Conservation (phyloP, 1,140 invertebrate genomes). For the Megathymus violae region DNA sequence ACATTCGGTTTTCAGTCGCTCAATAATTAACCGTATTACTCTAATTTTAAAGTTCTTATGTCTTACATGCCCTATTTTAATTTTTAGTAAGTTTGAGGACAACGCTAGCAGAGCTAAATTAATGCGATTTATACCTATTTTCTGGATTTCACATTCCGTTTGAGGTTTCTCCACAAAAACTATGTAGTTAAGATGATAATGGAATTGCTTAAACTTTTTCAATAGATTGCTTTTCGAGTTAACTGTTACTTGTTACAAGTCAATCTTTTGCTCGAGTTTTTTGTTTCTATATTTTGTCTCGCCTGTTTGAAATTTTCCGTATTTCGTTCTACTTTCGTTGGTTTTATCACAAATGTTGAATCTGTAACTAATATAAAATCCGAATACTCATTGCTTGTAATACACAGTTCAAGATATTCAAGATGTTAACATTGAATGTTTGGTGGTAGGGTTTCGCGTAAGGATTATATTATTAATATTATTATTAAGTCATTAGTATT, state of each 20-base stretch:
- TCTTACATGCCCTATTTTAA: too few relatives aligned
- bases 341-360: neutral
- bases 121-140: neutral
- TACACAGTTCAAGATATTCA: too few relatives aligned
- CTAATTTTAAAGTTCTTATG: neutral
- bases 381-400: too few relatives aligned
- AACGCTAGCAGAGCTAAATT: neutral
- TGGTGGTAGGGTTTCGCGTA: too few relatives aligned
- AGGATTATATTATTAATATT: too few relatives aligned
- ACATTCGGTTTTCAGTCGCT: neutral
- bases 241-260: neutral
- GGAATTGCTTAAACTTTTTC: neutral
- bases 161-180: neutral
- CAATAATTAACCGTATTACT: too few relatives aligned
- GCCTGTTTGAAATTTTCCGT: neutral
- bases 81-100: neutral
- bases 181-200: too few relatives aligned
- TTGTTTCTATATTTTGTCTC: neutral
- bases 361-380: neutral
- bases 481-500: too few relatives aligned
- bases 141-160: neutral
- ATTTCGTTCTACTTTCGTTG: neutral
- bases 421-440: too few relatives aligned
- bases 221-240: neutral
- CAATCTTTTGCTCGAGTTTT: neutral